Percentiles rank a stretch among this genome's conserved stretches.
Conservation (phyloP, 2,888 invertebrate species). For the Rhamnusium bicolor region DNA sequence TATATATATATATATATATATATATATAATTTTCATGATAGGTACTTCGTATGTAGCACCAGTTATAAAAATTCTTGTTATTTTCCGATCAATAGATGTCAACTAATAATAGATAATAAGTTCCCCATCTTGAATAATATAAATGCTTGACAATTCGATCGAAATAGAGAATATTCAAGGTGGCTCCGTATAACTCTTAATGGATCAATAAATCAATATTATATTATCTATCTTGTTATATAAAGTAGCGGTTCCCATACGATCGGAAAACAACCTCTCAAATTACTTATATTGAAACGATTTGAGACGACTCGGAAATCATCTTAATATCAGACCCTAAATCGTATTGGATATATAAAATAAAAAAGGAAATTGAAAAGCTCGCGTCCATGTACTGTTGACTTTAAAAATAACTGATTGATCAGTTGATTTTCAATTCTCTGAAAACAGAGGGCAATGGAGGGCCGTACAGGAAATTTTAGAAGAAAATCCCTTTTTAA, state of each 20-base stretch:
- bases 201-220: background rate
- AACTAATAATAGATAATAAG: background rate
- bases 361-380: background rate
- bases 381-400: background rate
- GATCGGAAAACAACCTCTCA: background rate
- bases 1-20: too few species aligned
- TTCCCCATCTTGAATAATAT: background rate
- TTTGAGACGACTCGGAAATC: background rate
- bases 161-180: background rate
- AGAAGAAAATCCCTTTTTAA: too few species aligned
- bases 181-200: background rate
- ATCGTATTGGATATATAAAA: background rate
- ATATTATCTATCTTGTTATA: background rate
- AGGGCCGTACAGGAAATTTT: background rate
- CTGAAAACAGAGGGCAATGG: background rate
- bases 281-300: background rate
- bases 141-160: background rate
- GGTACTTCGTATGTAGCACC: too few species aligned
- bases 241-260: background rate
- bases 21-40: too few species aligned
- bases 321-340: background rate
- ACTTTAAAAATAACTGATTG: too few species aligned
- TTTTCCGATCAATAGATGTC: background rate
- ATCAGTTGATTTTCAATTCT: background rate
- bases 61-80: too few species aligned